Evolutionary conservation across 2,888 invertebrate species (phyloP).

Genomic region (Acanthacorydalis orientalis): DNA sequence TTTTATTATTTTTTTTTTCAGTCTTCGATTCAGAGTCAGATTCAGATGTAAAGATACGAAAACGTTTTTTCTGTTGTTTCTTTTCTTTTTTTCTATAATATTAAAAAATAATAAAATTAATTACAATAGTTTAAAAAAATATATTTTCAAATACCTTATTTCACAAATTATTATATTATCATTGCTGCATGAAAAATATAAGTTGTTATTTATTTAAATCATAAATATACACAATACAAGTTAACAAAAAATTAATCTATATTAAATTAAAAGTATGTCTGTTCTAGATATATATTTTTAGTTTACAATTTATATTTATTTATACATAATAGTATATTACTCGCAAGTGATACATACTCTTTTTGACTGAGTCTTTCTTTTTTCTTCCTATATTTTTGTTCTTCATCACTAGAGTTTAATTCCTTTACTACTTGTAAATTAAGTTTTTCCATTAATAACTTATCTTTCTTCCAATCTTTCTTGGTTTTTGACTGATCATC

Average conservation of each 20-base stretch:
- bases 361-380: neutral
- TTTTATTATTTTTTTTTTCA: constrained; percentile 9
- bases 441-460: constrained; percentile 14
- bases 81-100: constrained; percentile 10
- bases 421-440: constrained; percentile 6
- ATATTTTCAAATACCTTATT: neutral
- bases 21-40: constrained; percentile 13
- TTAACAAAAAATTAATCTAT: too few species aligned
- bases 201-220: too few species aligned
- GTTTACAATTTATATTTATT: too few species aligned
- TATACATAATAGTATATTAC: too few species aligned
- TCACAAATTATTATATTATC: neutral
- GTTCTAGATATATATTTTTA: too few species aligned
- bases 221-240: too few species aligned
- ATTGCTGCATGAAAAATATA: too few species aligned
- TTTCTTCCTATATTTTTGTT: neutral
- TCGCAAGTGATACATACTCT: too few species aligned
- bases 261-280: too few species aligned
- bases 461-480: constrained; percentile 14
- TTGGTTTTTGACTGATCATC: constrained; percentile 4
- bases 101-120: neutral
- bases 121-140: constrained; percentile 3
- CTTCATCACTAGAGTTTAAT: neutral
- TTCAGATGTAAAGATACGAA: constrained; percentile 13
- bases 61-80: constrained; percentile 11